Evolutionary conservation across 2,797 vertebrate species (phyloP), one percentile per base, ranked within the genome.

Genomic region (Falco cherrug): DNA sequence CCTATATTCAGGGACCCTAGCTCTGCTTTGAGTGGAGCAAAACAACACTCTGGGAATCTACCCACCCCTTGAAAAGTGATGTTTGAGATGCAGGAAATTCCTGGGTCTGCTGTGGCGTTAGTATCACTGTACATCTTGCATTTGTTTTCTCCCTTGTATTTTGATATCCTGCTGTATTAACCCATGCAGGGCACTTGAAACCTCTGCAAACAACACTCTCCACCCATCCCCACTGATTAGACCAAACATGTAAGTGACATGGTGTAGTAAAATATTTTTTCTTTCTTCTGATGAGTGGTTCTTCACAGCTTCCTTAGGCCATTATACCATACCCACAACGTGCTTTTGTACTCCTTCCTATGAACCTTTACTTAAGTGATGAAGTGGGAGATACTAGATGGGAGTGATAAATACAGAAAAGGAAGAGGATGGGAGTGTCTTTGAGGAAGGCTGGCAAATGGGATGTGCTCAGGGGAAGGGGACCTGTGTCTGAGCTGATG

Each of bases 181-280:
- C 21, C 33, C 16, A 3, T 5, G 26, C 29, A 57, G 37, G 20
- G 50, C 16, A 39, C 35, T 69, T 69, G 21, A 77, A 35, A 31
- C 20, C 25, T 65, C 43, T 50, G 37, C n/a, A 75, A 74, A 67
- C 37, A 69, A 26, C 9, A 1, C 16, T 43, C 39, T 70, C 41
- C 37, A 29, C 47, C 24, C 51, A 3, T 35, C 59, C 73, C 63
- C n/a, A 53, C 47, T 31, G 76, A 47, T 77, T 20, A 78, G 35
- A 50, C 13, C 10, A 56, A 37, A 39, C 0, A 5, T 8, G 4
- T 47, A 24, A 71, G 31, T n/a, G 37, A 53, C 37, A 6, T 0
- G 1, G 31, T 26, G 20, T 8, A 48, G 18, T 14, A 60, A 87
- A 92, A 65, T 12, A 16, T 3, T 45, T 45, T 45, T 45, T 43